Evolutionary conservation across 2,888 invertebrate genomes (phyloP).

Genomic region (Parelbella ahira): DNA sequence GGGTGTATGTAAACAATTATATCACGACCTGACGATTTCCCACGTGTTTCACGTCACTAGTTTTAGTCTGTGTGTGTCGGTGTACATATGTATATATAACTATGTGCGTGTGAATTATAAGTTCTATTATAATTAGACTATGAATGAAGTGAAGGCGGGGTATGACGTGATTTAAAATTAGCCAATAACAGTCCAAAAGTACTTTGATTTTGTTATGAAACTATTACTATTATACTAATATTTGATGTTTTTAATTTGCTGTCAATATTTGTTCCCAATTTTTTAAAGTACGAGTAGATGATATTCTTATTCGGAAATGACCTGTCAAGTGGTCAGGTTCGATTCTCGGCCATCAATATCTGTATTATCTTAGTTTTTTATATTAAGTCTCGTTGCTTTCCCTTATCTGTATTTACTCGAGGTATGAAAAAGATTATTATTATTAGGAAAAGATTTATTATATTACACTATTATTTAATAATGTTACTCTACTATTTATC

Average conservation of each 20-base stretch:
- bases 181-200: conserved; percentile 28
- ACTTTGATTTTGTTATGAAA: conserved; percentile 15
- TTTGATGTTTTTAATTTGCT: too few species aligned
- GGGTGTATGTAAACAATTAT: conserved; percentile 40
- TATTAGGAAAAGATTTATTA: too few species aligned
- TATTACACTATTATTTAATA: too few species aligned
- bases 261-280: too few species aligned
- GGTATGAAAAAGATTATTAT: too few species aligned
- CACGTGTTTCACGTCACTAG: conserved; percentile 37
- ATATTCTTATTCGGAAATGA: too few species aligned
- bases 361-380: too few species aligned
- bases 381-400: too few species aligned
- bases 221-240: conserved; percentile 3
- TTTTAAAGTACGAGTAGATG: too few species aligned
- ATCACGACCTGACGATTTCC: conserved; percentile 39
- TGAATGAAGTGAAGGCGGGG: conserved; percentile 43
- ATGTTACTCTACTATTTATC: not conserved
- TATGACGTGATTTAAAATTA: conserved; percentile 34
- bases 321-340: too few species aligned
- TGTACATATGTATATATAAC: conserved; percentile 14
- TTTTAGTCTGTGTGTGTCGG: conserved; percentile 25
- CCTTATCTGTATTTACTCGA: too few species aligned
- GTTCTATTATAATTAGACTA: conserved; percentile 41
- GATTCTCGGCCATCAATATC: too few species aligned
- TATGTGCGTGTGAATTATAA: conserved; percentile 24